Evolutionary conservation across 2,888 invertebrate species (phyloP).

Genomic region (Scelioninae gen. 1): DNA sequence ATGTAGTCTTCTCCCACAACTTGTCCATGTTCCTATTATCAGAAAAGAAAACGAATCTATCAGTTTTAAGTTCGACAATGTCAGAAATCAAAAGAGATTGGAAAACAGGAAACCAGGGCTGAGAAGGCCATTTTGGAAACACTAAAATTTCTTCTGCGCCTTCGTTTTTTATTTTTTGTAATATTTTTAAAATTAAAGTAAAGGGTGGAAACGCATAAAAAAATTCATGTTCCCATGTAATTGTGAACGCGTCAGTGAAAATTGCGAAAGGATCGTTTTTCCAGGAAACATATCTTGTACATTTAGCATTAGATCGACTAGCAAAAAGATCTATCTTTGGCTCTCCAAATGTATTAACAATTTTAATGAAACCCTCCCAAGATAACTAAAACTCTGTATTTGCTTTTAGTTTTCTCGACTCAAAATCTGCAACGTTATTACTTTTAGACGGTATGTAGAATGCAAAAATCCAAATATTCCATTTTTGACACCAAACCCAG

Average conservation of each 20-base stretch:
- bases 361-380: background rate
- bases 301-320: slow-evolving; percentile 8
- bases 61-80: slow-evolving; percentile 39
- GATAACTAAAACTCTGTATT: background rate
- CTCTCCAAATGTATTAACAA: background rate
- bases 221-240: background rate
- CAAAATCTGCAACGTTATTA: background rate
- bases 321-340: slow-evolving; percentile 17
- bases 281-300: background rate
- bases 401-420: background rate
- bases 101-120: slow-evolving; percentile 72
- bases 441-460: background rate
- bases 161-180: slow-evolving; percentile 77
- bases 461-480: background rate
- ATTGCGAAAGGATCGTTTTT: background rate
- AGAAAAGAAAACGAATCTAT: slow-evolving; percentile 5
- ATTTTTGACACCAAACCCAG: background rate
- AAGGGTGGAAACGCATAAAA: slow-evolving; percentile 76
- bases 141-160: slow-evolving; percentile 76
- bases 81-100: slow-evolving; percentile 27
- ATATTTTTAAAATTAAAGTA: slow-evolving; percentile 71
- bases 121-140: slow-evolving; percentile 76
- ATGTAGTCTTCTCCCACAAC: slow-evolving; percentile 12
- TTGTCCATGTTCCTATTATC: slow-evolving; percentile 9
- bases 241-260: background rate